Evolutionary conservation across 2,797 vertebrate genomes (phyloP), one percentile per base, ranked within the genome.

Genomic region (Microcaecilia unicolor): DNA sequence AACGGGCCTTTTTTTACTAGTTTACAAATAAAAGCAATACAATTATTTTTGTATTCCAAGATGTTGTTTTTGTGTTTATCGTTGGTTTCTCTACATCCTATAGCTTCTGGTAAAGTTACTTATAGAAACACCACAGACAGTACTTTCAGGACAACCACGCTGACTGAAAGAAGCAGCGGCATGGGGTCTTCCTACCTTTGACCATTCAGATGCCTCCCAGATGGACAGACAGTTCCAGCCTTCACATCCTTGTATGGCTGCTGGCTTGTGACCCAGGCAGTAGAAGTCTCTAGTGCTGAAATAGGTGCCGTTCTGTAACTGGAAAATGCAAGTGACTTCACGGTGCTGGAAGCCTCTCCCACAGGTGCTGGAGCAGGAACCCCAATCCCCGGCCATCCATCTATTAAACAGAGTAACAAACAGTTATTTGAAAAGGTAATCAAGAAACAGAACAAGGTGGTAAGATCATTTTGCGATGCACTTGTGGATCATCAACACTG

Each of bases 161-260:
- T 44, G 55, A 61, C n/a, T n/a, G n/a, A n/a, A n/a, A n/a, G n/a
- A n/a, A n/a, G n/a, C n/a, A n/a, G n/a, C n/a, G n/a, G n/a, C 57
- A 34, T 33, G 27, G 48, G 49, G 44, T 57, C 46, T 41, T 61
- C 75, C 31, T 60, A 95, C 93, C 90, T 88, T 79, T 39, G 92
- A 92, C 95, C 95, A 98, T 67, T 95, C 91, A 0, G 93, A 94
- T 0, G 89, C 89, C 49, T 95, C 91, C 95, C 95, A 98, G 47
- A 90, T 73, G 3, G 81, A 87, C 31, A 92, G 79, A 58, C 95
- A 98, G 55, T 87, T 86, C 13, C 81, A 81, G 6, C 90, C 92
- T 60, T 97, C 88, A 3, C 95, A 98, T 74, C 64, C 84, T 50
- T 93, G 93, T 25, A 86, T 23, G 0, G 57, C 38, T 1, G 84